Evolutionary conservation across 2,888 invertebrate genomes (phyloP).

Genomic region (Idaea dimidiata): DNA sequence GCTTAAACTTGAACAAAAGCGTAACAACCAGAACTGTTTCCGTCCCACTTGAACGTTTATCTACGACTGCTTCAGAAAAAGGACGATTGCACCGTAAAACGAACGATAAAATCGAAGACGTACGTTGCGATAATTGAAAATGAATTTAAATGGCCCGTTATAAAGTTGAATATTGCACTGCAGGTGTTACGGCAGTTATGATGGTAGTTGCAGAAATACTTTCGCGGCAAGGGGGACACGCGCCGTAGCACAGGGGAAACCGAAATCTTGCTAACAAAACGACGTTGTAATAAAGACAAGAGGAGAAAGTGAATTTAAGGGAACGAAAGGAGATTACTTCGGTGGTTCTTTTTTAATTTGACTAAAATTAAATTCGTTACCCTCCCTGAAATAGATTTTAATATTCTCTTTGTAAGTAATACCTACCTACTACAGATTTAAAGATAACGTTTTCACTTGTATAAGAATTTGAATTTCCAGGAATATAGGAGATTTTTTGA

Average conservation of each 20-base stretch:
- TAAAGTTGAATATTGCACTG: slow-evolving; percentile 60
- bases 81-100: slow-evolving; percentile 68
- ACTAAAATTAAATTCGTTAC: slow-evolving; percentile 63
- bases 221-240: slow-evolving; percentile 66
- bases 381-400: slow-evolving; percentile 33
- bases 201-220: slow-evolving; percentile 58
- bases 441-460: not conserved
- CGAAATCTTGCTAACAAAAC: slow-evolving; percentile 82
- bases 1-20: slow-evolving; percentile 65
- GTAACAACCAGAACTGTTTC: slow-evolving; percentile 64
- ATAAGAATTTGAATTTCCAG: not conserved
- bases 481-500: not conserved
- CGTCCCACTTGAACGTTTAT: slow-evolving; percentile 68
- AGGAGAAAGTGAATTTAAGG: slow-evolving; percentile 84
- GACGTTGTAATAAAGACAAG: slow-evolving; percentile 81
- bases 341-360: slow-evolving; percentile 77
- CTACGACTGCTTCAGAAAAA: slow-evolving; percentile 66
- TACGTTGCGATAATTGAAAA: slow-evolving; percentile 51
- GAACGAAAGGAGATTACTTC: slow-evolving; percentile 77
- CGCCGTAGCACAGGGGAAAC: slow-evolving; percentile 70
- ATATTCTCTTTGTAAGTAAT: slow-evolving; percentile 20
- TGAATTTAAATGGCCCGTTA: slow-evolving; percentile 56
- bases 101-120: slow-evolving; percentile 37
- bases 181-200: slow-evolving; percentile 58
- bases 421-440: slow-evolving; percentile 4